Percentiles rank a stretch among this genome's conserved stretches.
These are phyloP conservation scores for Butastur rufipennis DNA, from an alignment of 2,113 vertebrate species.

Conservation along the genomic window DNA sequence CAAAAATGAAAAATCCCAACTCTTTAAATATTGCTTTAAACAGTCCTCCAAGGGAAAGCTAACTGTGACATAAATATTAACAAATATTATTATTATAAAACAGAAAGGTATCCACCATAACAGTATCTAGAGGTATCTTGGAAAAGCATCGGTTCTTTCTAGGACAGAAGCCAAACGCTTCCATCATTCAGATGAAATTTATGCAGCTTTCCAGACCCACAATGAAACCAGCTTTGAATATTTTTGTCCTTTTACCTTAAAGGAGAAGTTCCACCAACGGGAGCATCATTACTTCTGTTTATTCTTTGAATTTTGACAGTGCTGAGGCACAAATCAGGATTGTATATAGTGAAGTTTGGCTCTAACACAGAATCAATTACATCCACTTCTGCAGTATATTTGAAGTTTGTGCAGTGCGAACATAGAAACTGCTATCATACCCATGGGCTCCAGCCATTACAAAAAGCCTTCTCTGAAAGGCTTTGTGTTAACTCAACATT, in stretches of 20 bases:
- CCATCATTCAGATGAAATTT: background rate
- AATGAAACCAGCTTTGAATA: background rate
- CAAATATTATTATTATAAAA: background rate
- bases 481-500: background rate
- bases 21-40: background rate
- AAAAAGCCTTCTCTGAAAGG: background rate
- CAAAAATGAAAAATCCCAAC: background rate
- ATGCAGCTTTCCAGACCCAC: background rate
- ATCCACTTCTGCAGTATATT: background rate
- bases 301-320: background rate
- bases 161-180: conserved; percentile 12
- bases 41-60: background rate
- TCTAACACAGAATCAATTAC: background rate
- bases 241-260: background rate
- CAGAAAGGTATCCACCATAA: background rate
- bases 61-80: conserved; percentile 3
- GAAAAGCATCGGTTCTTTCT: background rate
- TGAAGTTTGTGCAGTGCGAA: background rate
- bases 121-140: background rate
- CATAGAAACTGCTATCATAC: background rate
- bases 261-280: background rate
- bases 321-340: background rate
- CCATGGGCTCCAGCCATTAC: background rate
- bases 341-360: background rate
- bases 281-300: background rate